Evolutionary conservation across 1,140 invertebrate genomes (phyloP).

Genomic region (Cherax quadricarinatus): DNA sequence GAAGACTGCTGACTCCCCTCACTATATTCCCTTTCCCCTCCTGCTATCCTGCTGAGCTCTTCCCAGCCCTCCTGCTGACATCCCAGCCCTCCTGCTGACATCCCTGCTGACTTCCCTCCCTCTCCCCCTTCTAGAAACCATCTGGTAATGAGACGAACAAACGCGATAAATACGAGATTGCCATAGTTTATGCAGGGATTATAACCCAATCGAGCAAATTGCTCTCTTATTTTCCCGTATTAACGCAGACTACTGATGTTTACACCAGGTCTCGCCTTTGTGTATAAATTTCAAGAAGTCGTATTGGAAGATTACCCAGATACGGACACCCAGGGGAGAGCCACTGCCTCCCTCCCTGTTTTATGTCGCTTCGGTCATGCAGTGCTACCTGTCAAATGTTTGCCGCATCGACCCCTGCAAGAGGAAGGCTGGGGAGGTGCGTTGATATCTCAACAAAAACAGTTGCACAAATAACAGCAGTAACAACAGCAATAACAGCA

Average conservation of each 20-base stretch:
- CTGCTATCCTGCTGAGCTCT: background rate
- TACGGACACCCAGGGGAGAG: too few species aligned
- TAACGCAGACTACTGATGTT: background rate
- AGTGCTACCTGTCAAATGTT: too few species aligned
- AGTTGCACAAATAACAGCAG: too few species aligned
- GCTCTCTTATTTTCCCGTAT: constrained; percentile 20
- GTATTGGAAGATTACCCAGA: too few species aligned
- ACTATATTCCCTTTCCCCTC: background rate
- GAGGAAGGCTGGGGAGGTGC: too few species aligned
- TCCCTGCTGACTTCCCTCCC: too few species aligned
- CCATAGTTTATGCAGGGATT: constrained; percentile 9
- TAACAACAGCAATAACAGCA: too few species aligned
- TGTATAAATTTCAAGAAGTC: background rate
- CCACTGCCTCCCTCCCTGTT: too few species aligned
- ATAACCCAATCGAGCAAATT: background rate
- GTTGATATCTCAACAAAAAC: too few species aligned
- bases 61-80: background rate
- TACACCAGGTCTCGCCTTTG: background rate
- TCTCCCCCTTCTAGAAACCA: background rate
- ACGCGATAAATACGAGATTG: background rate
- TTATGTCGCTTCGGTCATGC: too few species aligned
- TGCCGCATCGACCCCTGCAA: too few species aligned
- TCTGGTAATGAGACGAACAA: constrained; percentile 11
- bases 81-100: background rate
- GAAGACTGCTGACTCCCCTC: background rate